phyloP scores from a whole-genome alignment of 2,888 invertebrate species.

The Pollenia angustigena region DNA sequence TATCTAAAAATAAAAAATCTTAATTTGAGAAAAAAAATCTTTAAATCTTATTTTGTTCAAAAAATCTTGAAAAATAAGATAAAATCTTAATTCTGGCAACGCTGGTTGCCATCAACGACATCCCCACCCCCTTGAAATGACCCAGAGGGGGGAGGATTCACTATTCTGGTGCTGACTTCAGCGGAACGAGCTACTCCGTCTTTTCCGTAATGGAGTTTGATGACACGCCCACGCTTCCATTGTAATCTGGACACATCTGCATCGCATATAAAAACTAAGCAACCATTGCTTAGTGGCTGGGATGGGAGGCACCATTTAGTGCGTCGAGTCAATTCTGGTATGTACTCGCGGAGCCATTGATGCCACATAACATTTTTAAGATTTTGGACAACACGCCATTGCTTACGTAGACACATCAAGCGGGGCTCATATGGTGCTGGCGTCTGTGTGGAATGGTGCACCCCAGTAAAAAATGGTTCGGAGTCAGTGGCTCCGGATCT shows the following conservation, averaged over 20 bases:
- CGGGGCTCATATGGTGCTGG: background rate
- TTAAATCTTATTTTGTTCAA: no score
- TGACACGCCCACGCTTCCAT: conserved; percentile 39
- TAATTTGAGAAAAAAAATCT: no score
- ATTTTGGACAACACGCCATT: conserved; percentile 9
- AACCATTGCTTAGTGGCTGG: background rate
- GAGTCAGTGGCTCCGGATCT: conserved; percentile 24
- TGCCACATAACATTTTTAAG: conserved; percentile 42
- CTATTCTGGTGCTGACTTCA: conserved; percentile 24
- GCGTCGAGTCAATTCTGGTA: conserved; percentile 29
- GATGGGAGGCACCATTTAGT: conserved; percentile 10
- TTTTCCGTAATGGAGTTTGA: conserved; percentile 24
- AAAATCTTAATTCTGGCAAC: no score
- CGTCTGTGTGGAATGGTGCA: background rate
- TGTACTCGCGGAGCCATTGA: conserved; percentile 40
- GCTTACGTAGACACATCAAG: conserved; percentile 5
- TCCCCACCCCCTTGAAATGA: no score
- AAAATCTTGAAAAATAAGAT: no score
- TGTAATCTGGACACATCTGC: background rate
- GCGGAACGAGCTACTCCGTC: conserved; percentile 45
- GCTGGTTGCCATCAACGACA: no score
- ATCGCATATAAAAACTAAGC: background rate
- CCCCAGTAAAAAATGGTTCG: conserved; percentile 47
- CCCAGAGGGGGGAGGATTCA: no score
- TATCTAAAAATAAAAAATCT: no score